Conservation (phyloP, 2,888 invertebrate species). For the Dryobotodes eremita region DNA sequence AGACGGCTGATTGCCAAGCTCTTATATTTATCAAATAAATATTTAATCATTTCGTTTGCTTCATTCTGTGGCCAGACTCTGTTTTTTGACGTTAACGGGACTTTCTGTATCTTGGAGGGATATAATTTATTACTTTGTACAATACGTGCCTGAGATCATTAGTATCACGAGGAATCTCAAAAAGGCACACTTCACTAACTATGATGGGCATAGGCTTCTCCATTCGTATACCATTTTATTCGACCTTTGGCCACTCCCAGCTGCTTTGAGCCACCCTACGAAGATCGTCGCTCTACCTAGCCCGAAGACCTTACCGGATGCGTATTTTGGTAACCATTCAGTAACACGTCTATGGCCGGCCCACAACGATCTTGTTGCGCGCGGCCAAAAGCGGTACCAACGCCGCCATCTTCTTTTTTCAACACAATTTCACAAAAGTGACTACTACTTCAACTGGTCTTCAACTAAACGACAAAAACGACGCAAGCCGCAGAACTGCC, state of each 20-base stretch:
- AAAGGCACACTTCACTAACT: not conserved
- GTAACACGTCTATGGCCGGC: no score
- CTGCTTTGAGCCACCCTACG: not conserved
- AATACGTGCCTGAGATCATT: not conserved
- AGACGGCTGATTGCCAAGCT: slow-evolving; percentile 82
- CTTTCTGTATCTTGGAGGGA: not conserved
- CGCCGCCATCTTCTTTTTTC: no score
- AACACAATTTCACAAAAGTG: no score
- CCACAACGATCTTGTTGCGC: not conserved
- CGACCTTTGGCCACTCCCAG: not conserved
- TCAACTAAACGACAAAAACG: no score
- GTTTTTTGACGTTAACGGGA: slow-evolving; percentile 15
- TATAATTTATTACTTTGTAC: not conserved
- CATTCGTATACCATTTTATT: not conserved
- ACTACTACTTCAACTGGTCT: no score
- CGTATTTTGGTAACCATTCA: not conserved
- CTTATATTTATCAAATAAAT: slow-evolving; percentile 87
- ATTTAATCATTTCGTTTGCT: slow-evolving; percentile 83
- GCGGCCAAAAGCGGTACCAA: no score
- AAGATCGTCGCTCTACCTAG: not conserved
- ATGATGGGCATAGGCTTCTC: not conserved
- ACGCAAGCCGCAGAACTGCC: no score
- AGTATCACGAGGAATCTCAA: not conserved
- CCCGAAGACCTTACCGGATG: not conserved
- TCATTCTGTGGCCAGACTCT: slow-evolving; percentile 69